Evolutionary conservation across 2,888 invertebrate species (phyloP).

Genomic region (Pilophorus perplexus): DNA sequence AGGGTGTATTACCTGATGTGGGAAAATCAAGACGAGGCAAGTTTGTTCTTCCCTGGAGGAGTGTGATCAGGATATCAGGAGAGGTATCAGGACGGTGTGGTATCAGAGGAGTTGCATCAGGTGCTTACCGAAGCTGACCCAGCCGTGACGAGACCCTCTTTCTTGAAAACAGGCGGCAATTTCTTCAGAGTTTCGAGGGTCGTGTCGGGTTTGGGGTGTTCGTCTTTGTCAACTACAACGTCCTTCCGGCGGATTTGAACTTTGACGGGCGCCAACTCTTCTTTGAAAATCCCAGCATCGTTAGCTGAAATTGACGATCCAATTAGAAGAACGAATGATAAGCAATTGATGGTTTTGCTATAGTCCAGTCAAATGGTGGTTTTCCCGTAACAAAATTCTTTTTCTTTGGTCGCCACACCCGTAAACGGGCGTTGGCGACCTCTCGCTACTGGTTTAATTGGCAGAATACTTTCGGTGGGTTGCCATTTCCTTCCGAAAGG

Average conservation of each 20-base stretch:
- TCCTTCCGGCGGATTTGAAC: slow-evolving; percentile 81
- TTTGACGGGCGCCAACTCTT: slow-evolving; percentile 83
- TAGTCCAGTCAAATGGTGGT: no score
- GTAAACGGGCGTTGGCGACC: no score
- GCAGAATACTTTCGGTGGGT: no score
- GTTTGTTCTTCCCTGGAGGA: no score
- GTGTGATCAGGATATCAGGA: no score
- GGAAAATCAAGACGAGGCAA: not conserved
- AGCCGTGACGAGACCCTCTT: slow-evolving; percentile 90
- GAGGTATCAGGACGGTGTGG: no score
- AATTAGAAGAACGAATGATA: not conserved
- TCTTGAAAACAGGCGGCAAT: slow-evolving; percentile 86
- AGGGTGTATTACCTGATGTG: no score
- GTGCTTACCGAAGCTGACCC: slow-evolving; percentile 85
- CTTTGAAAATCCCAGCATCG: slow-evolving; percentile 83
- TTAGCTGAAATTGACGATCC: slow-evolving; percentile 61
- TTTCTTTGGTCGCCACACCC: no score
- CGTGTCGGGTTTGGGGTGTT: slow-evolving; percentile 89
- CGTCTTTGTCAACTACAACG: slow-evolving; percentile 77
- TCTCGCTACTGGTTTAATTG: no score
- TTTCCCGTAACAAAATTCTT: no score
- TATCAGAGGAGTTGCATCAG: not conserved
- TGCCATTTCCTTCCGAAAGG: no score
- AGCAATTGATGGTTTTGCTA: no score
- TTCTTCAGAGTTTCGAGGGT: slow-evolving; percentile 82